Evolutionary conservation across 37 sponge, comb jelly and placozoan genomes (phyloP).

Genomic region (Lycopodina hypogea): DNA sequence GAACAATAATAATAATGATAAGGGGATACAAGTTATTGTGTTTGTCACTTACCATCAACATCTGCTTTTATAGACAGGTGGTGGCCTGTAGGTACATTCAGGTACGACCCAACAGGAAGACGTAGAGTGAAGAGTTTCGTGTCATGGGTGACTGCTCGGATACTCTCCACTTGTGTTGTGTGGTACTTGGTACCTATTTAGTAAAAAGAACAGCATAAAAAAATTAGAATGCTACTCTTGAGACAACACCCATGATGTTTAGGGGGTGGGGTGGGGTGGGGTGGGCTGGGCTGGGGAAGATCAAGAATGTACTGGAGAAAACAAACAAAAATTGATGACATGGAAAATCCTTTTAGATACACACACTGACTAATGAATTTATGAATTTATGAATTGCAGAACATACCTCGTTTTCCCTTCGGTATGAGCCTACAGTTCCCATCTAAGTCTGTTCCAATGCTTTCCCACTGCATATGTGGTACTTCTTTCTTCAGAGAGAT

Average conservation of each 20-base stretch:
- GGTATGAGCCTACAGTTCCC: slow-evolving; percentile 16
- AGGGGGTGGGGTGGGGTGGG: no score
- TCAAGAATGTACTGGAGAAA: no score
- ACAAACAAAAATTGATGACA: no score
- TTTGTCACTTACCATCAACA: slow-evolving; percentile 37
- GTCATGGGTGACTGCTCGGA: slow-evolving; percentile 64
- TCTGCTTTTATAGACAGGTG: slow-evolving; percentile 63
- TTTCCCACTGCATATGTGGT: slow-evolving; percentile 23
- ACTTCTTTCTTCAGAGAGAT: slow-evolving; percentile 32
- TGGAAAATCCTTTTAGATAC: no score
- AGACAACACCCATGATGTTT: no score
- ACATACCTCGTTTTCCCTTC: slow-evolving; percentile 41
- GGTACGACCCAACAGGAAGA: slow-evolving; percentile 52
- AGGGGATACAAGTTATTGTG: not conserved
- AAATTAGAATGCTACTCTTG: no score
- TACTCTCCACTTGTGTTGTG: slow-evolving; percentile 31
- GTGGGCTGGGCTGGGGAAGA: no score
- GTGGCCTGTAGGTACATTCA: slow-evolving; percentile 79
- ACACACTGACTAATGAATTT: no score
- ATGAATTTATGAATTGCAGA: no score
- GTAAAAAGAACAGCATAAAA: not conserved
- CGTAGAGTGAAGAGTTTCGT: slow-evolving; percentile 71
- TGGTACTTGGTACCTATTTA: slow-evolving; percentile 49
- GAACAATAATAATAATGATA: not conserved
- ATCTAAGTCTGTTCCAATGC: slow-evolving; percentile 26